Percentiles rank a stretch among this genome's conserved stretches.
Conservation (phyloP, 2,113 vertebrate species). For the Nycticebus coucang region DNA sequence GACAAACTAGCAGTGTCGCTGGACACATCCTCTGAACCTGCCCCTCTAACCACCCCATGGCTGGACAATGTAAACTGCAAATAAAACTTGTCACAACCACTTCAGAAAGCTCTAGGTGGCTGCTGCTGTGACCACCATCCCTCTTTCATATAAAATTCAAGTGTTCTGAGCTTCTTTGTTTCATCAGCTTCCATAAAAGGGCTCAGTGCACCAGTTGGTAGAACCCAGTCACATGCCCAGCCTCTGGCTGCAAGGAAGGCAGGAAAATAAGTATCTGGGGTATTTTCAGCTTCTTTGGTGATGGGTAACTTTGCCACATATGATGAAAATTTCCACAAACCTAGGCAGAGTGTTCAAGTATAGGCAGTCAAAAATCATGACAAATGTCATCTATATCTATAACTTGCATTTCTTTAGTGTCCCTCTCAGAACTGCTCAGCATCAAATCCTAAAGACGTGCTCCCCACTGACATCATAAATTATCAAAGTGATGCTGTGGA, state of each 20-base stretch:
- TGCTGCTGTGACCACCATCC: not conserved
- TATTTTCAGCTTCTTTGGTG: not conserved
- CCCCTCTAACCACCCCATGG: not conserved
- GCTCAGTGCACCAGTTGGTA: not conserved
- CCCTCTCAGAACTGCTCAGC: not conserved
- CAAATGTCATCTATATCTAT: not conserved
- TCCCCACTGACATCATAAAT: not conserved
- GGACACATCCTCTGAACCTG: not conserved
- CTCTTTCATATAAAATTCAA: not conserved
- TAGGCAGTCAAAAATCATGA: not conserved
- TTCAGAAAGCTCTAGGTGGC: not conserved
- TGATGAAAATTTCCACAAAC: not conserved
- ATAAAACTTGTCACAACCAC: not conserved
- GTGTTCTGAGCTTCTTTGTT: not conserved
- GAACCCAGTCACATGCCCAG: not conserved
- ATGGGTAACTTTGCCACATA: not conserved
- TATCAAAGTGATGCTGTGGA: not conserved
- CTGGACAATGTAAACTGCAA: not conserved
- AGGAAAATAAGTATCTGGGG: not conserved
- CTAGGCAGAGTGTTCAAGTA: not conserved
- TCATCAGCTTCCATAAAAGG: not conserved
- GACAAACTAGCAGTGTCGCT: not conserved
- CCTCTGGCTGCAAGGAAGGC: not conserved
- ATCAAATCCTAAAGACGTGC: not conserved
- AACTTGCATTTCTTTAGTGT: not conserved